Percentiles rank a stretch among this genome's conserved stretches.
These are phyloP conservation scores for Naso thynnoides DNA, from an alignment of 2,797 vertebrate genomes.

Conservation along the genomic window DNA sequence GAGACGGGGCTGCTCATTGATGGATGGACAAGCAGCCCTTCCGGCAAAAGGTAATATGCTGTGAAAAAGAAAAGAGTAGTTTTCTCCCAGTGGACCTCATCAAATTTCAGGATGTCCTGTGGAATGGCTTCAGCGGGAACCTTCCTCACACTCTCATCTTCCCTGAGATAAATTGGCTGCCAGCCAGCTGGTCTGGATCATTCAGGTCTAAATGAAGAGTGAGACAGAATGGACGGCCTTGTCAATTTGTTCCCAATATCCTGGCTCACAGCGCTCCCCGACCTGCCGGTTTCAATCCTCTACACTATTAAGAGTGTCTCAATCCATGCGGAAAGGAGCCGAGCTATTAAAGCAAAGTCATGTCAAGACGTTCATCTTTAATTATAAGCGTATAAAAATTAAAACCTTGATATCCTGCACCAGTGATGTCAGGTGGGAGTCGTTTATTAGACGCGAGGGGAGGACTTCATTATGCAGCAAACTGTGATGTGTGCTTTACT, in stretches of 20 bases:
- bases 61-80: constrained; percentile 30
- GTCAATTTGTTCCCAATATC: constrained; percentile 86
- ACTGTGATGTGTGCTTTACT: constrained; percentile 70
- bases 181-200: constrained; percentile 77
- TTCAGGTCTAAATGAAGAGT: constrained; percentile 83
- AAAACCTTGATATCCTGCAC: constrained; percentile 46
- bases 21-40: neutral
- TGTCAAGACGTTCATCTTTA: constrained; percentile 61
- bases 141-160: constrained; percentile 79
- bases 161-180: constrained; percentile 84
- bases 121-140: constrained; percentile 70
- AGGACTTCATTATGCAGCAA: constrained; percentile 61
- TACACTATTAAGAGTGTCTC: constrained; percentile 75
- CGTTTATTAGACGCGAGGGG: constrained; percentile 42
- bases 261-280: constrained; percentile 65
- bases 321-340: constrained; percentile 66
- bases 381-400: constrained; percentile 71
- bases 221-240: constrained; percentile 80
- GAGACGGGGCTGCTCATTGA: neutral
- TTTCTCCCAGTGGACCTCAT: constrained; percentile 47
- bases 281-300: constrained; percentile 78
- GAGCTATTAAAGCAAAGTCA: constrained; percentile 64
- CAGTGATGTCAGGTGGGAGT: constrained; percentile 49
- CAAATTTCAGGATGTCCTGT: constrained; percentile 65
- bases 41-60: neutral